Evolutionary conservation across 30 jellyfish, hydroid and myxozoan species (phyloP).

Genomic region (Mastigias papua): DNA sequence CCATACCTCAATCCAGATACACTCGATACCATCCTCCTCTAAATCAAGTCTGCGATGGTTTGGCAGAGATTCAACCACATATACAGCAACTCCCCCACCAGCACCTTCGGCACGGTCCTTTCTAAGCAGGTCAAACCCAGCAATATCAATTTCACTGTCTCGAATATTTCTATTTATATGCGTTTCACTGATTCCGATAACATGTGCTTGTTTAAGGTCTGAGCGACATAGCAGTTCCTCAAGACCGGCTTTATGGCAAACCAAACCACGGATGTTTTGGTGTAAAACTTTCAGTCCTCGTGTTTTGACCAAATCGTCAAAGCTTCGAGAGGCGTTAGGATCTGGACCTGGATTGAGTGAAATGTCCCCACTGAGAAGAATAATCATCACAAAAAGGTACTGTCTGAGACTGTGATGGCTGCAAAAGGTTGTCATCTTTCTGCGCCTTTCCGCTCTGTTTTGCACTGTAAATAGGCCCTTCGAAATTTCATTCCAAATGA

Average conservation of each 20-base stretch:
- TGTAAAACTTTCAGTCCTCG: slow-evolving; percentile 33
- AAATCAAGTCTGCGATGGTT: no score
- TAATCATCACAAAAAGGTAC: neutral
- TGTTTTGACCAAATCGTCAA: slow-evolving; percentile 15
- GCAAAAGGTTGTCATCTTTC: neutral
- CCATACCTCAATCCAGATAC: no score
- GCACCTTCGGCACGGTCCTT: slow-evolving; percentile 16
- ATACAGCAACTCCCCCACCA: no score
- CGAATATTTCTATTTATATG: slow-evolving; percentile 10
- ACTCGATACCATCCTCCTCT: no score
- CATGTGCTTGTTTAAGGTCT: slow-evolving; percentile 22
- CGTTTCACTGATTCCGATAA: neutral
- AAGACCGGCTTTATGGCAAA: slow-evolving; percentile 21
- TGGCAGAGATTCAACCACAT: no score
- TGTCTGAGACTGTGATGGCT: slow-evolving; percentile 3
- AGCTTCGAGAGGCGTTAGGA: neutral
- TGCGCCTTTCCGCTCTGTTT: neutral
- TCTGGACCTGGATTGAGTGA: slow-evolving; percentile 36
- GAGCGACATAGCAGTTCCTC: slow-evolving; percentile 31
- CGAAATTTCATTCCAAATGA: slow-evolving; percentile 33
- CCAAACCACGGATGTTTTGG: slow-evolving; percentile 4
- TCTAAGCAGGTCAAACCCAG: slow-evolving; percentile 2
- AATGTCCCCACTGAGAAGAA: slow-evolving; percentile 18
- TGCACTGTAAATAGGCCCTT: slow-evolving; percentile 56
- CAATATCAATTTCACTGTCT: slow-evolving; percentile 35